phyloP scores from a whole-genome alignment of 2,113 vertebrate genomes.

The Hippocampus abdominalis region DNA sequence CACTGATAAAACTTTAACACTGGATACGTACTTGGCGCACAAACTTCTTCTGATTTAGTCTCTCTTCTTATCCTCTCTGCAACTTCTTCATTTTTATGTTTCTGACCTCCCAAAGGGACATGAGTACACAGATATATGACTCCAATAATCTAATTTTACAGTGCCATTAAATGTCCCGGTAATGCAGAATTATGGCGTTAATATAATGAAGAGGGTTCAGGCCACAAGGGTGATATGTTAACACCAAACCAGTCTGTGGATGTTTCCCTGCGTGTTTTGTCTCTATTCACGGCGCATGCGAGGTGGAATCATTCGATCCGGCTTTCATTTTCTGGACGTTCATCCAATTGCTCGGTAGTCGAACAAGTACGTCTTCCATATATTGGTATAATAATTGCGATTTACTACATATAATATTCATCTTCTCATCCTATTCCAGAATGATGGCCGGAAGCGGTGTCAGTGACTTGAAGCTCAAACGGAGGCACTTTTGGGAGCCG shows the following conservation, averaged over 20 bases:
- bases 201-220: constrained; percentile 75
- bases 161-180: constrained; percentile 74
- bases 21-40: constrained; percentile 13
- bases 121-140: constrained; percentile 79
- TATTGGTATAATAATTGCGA: constrained; percentile 36
- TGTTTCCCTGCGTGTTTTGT: constrained; percentile 33
- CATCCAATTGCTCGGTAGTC: constrained; percentile 4
- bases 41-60: constrained; percentile 36
- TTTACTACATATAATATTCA: constrained; percentile 64
- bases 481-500: constrained; percentile 76
- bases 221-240: constrained; percentile 64
- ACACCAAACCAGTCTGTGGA: constrained; percentile 41
- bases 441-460: constrained; percentile 65
- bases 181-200: constrained; percentile 73
- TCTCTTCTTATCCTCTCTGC: constrained; percentile 46
- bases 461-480: constrained; percentile 72
- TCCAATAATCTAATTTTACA: constrained; percentile 80
- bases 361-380: constrained; percentile 22
- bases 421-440: constrained; percentile 58
- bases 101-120: constrained; percentile 66
- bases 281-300: constrained; percentile 21
- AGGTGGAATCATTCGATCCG: background rate
- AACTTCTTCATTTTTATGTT: constrained; percentile 76
- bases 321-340: too few species aligned
- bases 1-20: constrained; percentile 49